Percentiles rank a stretch among this genome's conserved stretches.
Evolutionary conservation across 1,140 invertebrate species (phyloP).

Genomic region (Leptinotarsa texana): DNA sequence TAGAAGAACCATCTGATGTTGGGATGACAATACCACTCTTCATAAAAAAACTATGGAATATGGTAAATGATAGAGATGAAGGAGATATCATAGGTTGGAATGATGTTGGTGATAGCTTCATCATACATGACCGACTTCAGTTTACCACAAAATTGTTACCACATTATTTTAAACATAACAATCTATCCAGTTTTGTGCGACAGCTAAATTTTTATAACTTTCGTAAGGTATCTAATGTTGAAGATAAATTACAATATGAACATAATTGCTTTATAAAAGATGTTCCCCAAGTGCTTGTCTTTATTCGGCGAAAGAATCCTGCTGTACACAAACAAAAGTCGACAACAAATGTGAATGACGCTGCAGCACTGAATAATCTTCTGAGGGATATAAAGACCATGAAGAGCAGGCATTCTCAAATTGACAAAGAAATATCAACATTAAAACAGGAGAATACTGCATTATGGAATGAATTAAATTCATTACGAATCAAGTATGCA

Average conservation of each 20-base stretch:
- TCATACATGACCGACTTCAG: slow-evolving; percentile 39
- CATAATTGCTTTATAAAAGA: slow-evolving; percentile 41
- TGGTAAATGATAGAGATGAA: slow-evolving; percentile 35
- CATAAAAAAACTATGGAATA: slow-evolving; percentile 44
- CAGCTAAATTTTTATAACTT: slow-evolving; percentile 46
- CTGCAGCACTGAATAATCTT: slow-evolving; percentile 24
- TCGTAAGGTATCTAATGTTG: slow-evolving; percentile 36
- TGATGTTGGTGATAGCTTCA: slow-evolving; percentile 38
- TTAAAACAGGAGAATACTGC: slow-evolving; percentile 41
- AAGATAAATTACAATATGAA: slow-evolving; percentile 33
- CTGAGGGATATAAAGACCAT: slow-evolving; percentile 27
- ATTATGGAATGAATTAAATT: slow-evolving; percentile 39
- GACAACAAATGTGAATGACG: background rate
- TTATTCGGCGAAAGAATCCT: slow-evolving; percentile 40
- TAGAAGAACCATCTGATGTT: slow-evolving; percentile 7
- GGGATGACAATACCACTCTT: slow-evolving; percentile 34
- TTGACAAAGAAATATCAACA: slow-evolving; percentile 32
- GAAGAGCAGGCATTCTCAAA: slow-evolving; percentile 33
- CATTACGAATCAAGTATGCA: slow-evolving; percentile 37
- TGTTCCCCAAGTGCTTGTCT: slow-evolving; percentile 34
- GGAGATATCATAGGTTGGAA: slow-evolving; percentile 42
- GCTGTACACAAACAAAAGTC: slow-evolving; percentile 20
- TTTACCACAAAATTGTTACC: slow-evolving; percentile 40
- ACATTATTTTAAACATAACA: slow-evolving; percentile 45
- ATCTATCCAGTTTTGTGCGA: slow-evolving; percentile 42